Evolutionary conservation across 2,113 vertebrate species (phyloP).

Genomic region (Enhydra lutris): DNA sequence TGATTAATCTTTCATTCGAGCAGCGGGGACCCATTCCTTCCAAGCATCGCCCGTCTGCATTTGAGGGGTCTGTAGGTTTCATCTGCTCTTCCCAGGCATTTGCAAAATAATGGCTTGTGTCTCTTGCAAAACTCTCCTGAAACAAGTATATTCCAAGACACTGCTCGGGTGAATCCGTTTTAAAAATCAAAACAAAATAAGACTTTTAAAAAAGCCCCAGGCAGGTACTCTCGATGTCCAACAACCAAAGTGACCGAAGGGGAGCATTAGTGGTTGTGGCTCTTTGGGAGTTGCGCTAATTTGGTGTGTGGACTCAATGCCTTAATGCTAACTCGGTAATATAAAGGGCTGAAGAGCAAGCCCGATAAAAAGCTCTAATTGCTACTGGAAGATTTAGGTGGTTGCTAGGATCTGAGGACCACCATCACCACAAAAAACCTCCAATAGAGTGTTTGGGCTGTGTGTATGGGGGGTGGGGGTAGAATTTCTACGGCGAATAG

Average conservation of each 20-base stretch:
- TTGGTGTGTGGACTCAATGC: slow-evolving; percentile 62
- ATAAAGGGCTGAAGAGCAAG: slow-evolving; percentile 74
- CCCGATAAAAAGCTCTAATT: slow-evolving; percentile 75
- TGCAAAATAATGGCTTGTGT: slow-evolving; percentile 41
- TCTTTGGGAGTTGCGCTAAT: slow-evolving; percentile 58
- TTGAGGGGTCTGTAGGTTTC: slow-evolving; percentile 3
- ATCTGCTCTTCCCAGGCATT: slow-evolving; percentile 4
- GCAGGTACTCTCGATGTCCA: background rate
- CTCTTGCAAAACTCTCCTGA: slow-evolving; percentile 46
- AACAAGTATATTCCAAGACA: slow-evolving; percentile 21
- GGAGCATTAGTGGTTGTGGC: background rate
- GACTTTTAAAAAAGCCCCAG: background rate
- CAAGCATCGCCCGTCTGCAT: background rate
- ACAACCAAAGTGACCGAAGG: background rate
- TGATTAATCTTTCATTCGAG: background rate
- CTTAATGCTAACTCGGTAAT: slow-evolving; percentile 59
- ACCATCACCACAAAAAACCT: slow-evolving; percentile 65
- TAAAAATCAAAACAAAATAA: slow-evolving; percentile 24
- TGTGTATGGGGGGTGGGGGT: slow-evolving; percentile 45
- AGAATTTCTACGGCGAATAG: slow-evolving; percentile 76
- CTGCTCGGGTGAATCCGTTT: background rate
- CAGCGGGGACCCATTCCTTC: background rate
- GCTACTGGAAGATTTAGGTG: slow-evolving; percentile 82
- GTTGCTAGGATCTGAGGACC: slow-evolving; percentile 85
- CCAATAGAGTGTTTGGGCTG: slow-evolving; percentile 73